Evolutionary conservation across 1,140 invertebrate species (phyloP), one percentile per base, ranked within the genome.

Genomic region (Teleopsis dalmanni): DNA sequence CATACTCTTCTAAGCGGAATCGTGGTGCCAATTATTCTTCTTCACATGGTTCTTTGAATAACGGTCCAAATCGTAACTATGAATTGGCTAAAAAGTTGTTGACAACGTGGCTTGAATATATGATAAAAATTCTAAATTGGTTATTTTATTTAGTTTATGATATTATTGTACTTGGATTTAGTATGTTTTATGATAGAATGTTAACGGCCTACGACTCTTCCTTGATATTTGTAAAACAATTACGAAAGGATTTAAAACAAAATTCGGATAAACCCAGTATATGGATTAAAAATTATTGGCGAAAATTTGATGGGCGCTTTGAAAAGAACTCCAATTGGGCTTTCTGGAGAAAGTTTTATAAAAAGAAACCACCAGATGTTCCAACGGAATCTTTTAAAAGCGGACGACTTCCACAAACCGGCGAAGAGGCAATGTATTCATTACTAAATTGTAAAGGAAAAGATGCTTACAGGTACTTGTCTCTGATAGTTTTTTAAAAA

Each of bases 371-470:
- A 4, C 57, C 57, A 3, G 63, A 70, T 42, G 36, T 51, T 9
- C 51, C 51, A 2, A 41, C 56, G 0, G 63, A 69, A 26, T 50
- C 55, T 5, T 57, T 60, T n/a, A 64, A 65, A 48, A 65, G 55
- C 56, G 16, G 60, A 59, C 78, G 81, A 18, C 73, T 95, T 59
- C 91, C 91, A 0, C 81, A 84, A 18, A 94, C 88, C 41, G 91
- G 91, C 25, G 91, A 95, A 60, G 92, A 95, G 73, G 91, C 92
- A 47, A 92, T 95, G 87, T 91, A 89, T 70, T 77, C 91, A 64
- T 76, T 95, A 47, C 72, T 95, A 3, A 87, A 90, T 37, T 93
- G 90, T 65, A 92, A 91, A 78, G 92, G 90, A 57, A 93, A 95
- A 75, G 91, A 95, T 76, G 91, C 91, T 14, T 95, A 95, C 66